Base-by-base conservation (phyloP, 1,140 invertebrate species). In the Cheumatopsyche charites region DNA sequence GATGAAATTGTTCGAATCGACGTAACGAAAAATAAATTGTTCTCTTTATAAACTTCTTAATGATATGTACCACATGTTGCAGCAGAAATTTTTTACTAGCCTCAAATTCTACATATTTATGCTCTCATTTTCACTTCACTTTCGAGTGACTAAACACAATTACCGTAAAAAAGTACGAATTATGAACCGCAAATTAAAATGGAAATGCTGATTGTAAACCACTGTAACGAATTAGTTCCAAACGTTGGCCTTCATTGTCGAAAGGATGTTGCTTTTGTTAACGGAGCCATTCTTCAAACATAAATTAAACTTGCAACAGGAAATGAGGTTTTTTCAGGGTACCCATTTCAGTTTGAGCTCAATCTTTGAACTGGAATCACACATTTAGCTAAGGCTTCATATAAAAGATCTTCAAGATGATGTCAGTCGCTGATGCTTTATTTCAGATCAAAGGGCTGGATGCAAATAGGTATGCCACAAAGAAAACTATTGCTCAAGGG, bases 401-500 rank as follows among this genome's bases (percentile, higher is more conserved):
- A n/a, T n/a, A n/a, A n/a, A n/a, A n/a, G n/a, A 3, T 36, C 5
- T 62, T 26, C 12, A 26, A 25, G 21, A 70, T 67, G 55, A 25
- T 26, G 19, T 58, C 55, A 58, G 1, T 58, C 0, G 55, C 55
- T 1, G 55, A 58, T 26, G 21, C 55, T 62, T 68, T 3, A 23
- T 83, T 84, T 26, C 79, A 88, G 87, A 80, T 87, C 79, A 91
- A 91, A 79, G 84, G 87, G 1, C 81, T 94, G 77, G 91, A 94
- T 75, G 88, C 90, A 0, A 94, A 94, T 80, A 86, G 89, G 71
- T 94, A 94, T 87, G 92, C 93, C 0, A 94, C 92, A 0, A 94
- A 94, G 80, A 94, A 95, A 81, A 94, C 93, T 0, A 92, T 94
- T 45, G 92, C 92, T 0, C 93, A 94, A 80, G 91, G 91, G 12